Evolutionary conservation across 2,113 vertebrate genomes (phyloP).

Genomic region (Prionailurus bengalensis): DNA sequence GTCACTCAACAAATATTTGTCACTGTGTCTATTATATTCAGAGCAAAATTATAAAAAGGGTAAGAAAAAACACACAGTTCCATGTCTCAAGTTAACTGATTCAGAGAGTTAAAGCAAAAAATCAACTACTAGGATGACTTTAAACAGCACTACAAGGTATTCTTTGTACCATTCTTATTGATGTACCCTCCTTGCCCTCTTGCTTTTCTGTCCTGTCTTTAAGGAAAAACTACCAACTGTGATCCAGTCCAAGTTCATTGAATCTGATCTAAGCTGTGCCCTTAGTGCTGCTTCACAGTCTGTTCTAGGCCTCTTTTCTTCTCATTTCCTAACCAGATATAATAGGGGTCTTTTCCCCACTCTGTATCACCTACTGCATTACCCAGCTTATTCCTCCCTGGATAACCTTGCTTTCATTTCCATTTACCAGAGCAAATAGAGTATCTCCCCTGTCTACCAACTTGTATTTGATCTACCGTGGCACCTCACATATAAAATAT

Average conservation of each 20-base stretch:
- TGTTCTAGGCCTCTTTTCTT: neutral
- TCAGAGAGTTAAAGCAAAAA: neutral
- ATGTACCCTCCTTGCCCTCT: neutral
- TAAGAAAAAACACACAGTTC: neutral
- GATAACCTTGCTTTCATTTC: constrained; percentile 34
- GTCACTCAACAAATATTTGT: neutral
- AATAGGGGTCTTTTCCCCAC: neutral
- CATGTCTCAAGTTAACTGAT: neutral
- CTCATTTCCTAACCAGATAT: neutral
- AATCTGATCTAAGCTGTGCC: neutral
- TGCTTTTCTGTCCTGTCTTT: neutral
- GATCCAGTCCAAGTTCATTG: constrained; percentile 17
- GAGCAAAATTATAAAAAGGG: neutral
- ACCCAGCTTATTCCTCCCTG: neutral
- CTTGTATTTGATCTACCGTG: constrained; percentile 6
- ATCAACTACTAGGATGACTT: neutral
- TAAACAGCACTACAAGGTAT: neutral
- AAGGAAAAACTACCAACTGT: neutral
- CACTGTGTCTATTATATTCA: neutral
- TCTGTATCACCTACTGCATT: neutral
- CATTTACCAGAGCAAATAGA: constrained; percentile 14
- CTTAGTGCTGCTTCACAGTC: neutral
- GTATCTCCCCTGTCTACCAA: neutral
- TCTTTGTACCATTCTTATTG: neutral
- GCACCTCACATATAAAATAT: neutral